Base-by-base conservation (phyloP, 1,140 invertebrate species). In the Drosophila sturtevanti region DNA sequence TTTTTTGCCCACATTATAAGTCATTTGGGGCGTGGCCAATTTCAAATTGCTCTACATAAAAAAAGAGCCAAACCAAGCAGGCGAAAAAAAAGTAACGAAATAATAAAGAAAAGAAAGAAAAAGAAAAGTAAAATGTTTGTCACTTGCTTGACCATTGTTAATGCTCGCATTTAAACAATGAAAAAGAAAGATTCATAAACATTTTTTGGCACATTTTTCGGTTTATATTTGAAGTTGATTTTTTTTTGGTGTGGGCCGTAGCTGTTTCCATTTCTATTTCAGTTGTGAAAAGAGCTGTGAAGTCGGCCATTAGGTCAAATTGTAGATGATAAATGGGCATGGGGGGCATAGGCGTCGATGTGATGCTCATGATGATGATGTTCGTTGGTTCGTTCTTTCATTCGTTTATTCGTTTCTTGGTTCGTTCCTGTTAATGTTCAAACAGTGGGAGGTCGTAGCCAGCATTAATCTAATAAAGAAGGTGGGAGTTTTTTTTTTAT, bases 251-350 rank as follows among this genome's bases (percentile, higher is more conserved):
- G 51, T 64, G 69, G 70, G 70, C 64, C 52, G 58, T 77, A 59
- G 71, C 72, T 72, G 59, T 79, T 64, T 59, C 63, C 31, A 34
- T 65, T 37, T 16, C 37, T 65, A 52, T 68, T 35, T 56, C 54
- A 34, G 54, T 56, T 56, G 68, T 78, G 61, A 68, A 78, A 71
- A 87, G 82, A 85, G 75, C 81, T 86, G 82, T 86, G 82, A 86
- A 86, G 82, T 86, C 82, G 84, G 82, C 84, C 82, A 86, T 82
- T 86, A 84, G 82, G 82, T 86, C 82, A 86, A 89, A 86, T 81
- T 81, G 71, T 81, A 58, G 68, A 72, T 82, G 82, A 86, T 87
- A 86, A 79, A 86, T 86, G 78, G 64, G 55, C 58, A 59, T 64
- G 72, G 63, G 74, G 72, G 65, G 41, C 27, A 44, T 55, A 67